Evolutionary conservation across 2,888 invertebrate genomes (phyloP), one percentile per base, ranked within the genome.

Genomic region (Gandaritis pyraliata): DNA sequence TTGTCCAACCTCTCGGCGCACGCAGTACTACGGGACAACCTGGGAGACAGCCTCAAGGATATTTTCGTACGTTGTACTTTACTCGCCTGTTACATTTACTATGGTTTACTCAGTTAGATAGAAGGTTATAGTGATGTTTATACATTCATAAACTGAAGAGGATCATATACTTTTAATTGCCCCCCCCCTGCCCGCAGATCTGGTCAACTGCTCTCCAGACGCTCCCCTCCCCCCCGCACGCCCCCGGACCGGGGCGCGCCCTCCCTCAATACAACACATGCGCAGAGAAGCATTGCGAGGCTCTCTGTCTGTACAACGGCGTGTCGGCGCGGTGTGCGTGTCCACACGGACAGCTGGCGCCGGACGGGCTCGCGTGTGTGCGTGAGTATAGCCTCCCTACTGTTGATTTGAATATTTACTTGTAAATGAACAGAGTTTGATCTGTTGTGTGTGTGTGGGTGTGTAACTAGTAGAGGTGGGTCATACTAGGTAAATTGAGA

Each of bases 301-400:
- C 96, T 76, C 90, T 98, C 64, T 98, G 98, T 79, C 93, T 98
- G 58, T 95, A 88, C 80, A 94, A 94, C 78, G 96, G 96, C 11
- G 93, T 90, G 7, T 89, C 87, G 69, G 93, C 94, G 33, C 93
- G 95, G 62, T 97, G 97, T 86, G 95, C 95, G 39, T 98, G 98
- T 80, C 95, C 97, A 41, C 97, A 97, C 88, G 97, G 97, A 3
- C 94, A 94, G 70, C 93, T 97, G 3, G 93, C 94, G 6, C 71
- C 87, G 2, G 94, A 97, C 87, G 94, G 94, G 0, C 93, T 93
- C 69, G 88, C 91, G 53, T 98, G 98, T 87, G 94, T 77, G 39
- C 88, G 92, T 92, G 38, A 74, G 93, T 92, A 75, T n/a, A 23
- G n/a, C n/a, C n/a, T n/a, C n/a, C n/a, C n/a, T n/a, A n/a, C n/a